These are phyloP conservation scores for Corydoras sp. DNA, from an alignment of 2,113 vertebrate genomes.

Conservation along the genomic window DNA sequence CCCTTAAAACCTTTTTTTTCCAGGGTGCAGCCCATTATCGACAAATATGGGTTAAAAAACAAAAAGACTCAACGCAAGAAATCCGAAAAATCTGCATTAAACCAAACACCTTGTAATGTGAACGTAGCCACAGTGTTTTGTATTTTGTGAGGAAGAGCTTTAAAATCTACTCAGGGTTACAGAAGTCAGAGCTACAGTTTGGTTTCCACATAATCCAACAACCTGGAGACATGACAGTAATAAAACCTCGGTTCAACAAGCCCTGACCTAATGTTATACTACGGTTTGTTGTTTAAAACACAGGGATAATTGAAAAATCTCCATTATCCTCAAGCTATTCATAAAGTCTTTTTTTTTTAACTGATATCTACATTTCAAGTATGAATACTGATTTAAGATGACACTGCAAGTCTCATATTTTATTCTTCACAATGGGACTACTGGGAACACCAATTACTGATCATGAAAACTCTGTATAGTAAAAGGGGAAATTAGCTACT, in stretches of 20 bases:
- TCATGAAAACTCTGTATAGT: constrained; percentile 29
- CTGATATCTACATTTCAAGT: not conserved
- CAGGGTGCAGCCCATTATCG: no score
- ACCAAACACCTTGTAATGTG: not conserved
- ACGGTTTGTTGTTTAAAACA: not conserved
- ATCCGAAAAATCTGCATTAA: not conserved
- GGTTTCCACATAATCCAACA: no score
- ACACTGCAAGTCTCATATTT: not conserved
- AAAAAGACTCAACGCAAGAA: not conserved
- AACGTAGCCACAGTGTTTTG: constrained; percentile 1
- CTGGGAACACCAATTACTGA: not conserved
- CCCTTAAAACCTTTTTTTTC: no score
- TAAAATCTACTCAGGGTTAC: no score
- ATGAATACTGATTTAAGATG: not conserved
- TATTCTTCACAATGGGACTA: not conserved
- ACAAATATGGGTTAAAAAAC: no score
- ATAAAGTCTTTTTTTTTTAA: not conserved
- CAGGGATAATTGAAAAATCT: no score
- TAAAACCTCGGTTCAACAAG: constrained; percentile 2
- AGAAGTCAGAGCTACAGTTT: constrained; percentile 21
- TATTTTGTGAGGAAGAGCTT: not conserved
- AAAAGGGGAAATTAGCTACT: constrained; percentile 21
- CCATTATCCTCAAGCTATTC: no score
- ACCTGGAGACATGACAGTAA: not conserved
- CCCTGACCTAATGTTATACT: not conserved